Base-by-base conservation (phyloP, 2,113 vertebrate genomes). In the Chionomys nivalis region DNA sequence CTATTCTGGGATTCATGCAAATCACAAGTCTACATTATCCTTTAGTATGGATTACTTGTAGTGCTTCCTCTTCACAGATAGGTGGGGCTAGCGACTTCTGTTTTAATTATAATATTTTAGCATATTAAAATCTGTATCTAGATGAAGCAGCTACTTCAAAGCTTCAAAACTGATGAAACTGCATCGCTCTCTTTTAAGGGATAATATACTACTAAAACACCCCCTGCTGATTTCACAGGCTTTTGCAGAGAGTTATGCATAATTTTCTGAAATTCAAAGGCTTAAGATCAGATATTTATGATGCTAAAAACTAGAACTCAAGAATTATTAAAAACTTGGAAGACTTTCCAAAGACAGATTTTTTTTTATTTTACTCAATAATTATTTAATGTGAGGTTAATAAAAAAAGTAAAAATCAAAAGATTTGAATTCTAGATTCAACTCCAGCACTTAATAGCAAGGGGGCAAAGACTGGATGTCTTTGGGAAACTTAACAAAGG, bases 31-130 rank as follows among this genome's bases (percentile, higher is more conserved):
- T 86, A 42, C 55, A 10, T 75, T 94, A 76, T 2, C 42, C 26
- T 75, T 92, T n/a, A 79, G 28, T 72, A 76, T 42, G 94, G 92
- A 92, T 79, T 90, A 87, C 94, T 94, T 97, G 96, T n/a, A 97
- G 90, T 94, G 94, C 96, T 93, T 88, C 96, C 79, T 93, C 58
- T 96, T 94, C 90, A 77, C 90, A 85, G 95, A 92, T 95, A 98
- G 96, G 96, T 96, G 96, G 97, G 66, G 96, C 95, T 97, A 96
- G 90, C 78, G 58, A 93, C 96, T 95, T 97, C 95, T 96, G 96
- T 52, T 85, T 97, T 96, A 94, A 97, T 98, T 98, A 97, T 85
- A 97, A 97, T 97, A 97, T 97, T 91, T 98, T 97, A 97, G 88
- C 94, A 96, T 97, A 92, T 95, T 97, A 97, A 98, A 98, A 97